These are phyloP conservation scores for Scaptomyza reducta DNA, from an alignment of 2,888 invertebrate genomes.

Conservation along the genomic window DNA sequence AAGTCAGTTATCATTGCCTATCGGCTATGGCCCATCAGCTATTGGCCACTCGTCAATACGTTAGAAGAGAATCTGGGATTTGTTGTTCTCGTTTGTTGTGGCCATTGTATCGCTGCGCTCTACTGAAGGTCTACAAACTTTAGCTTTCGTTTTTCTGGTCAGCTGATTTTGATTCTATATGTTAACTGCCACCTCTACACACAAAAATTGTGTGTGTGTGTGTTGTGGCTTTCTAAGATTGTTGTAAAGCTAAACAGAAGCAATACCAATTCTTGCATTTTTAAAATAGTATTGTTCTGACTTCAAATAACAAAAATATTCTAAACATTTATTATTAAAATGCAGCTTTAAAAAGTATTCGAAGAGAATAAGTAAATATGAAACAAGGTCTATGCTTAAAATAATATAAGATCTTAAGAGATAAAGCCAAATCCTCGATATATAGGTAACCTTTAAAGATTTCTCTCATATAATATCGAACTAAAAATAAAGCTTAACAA, in stretches of 20 bases:
- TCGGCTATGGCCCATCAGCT: conserved; percentile 7
- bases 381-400: too few species aligned
- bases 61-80: conserved; percentile 47
- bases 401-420: neutral
- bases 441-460: too few species aligned
- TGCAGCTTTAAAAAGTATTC: too few species aligned
- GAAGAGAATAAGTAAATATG: too few species aligned
- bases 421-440: neutral
- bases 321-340: too few species aligned
- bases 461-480: too few species aligned
- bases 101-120: conserved; percentile 20
- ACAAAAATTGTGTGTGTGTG: neutral
- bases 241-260: conserved; percentile 1
- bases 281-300: too few species aligned
- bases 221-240: conserved; percentile 14
- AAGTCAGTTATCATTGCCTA: neutral
- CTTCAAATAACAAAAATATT: too few species aligned
- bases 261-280: neutral
- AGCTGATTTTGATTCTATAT: conserved; percentile 55
- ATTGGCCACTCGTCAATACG: conserved; percentile 7
- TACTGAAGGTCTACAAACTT: conserved; percentile 54
- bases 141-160: conserved; percentile 67
- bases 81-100: conserved; percentile 19
- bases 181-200: neutral
- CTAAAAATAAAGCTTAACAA: too few species aligned